phyloP scores from a whole-genome alignment of 2,113 vertebrate species.

The Tringa solitaria region DNA sequence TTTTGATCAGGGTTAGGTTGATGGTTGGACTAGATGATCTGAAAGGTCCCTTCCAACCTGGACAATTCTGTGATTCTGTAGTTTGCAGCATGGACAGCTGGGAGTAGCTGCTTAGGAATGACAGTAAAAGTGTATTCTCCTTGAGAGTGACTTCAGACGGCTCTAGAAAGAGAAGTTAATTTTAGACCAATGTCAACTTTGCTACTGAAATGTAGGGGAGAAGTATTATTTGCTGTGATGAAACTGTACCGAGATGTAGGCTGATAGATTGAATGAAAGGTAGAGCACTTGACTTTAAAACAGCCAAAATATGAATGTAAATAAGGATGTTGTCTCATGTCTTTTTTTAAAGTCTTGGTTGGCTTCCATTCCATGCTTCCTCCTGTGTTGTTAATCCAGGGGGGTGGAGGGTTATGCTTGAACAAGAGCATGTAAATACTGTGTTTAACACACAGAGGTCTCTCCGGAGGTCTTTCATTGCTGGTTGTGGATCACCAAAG shows the following conservation, averaged over 20 bases:
- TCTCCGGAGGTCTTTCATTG: not conserved
- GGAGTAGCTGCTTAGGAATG: not conserved
- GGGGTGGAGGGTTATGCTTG: not conserved
- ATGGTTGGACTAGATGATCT: too few species aligned
- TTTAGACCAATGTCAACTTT: not conserved
- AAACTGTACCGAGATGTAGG: not conserved
- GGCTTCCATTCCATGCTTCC: not conserved
- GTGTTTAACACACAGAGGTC: not conserved
- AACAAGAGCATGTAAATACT: not conserved
- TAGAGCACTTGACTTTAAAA: not conserved
- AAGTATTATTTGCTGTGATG: not conserved
- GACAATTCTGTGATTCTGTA: too few species aligned
- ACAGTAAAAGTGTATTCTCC: not conserved
- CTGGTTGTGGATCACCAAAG: not conserved
- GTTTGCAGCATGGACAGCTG: not conserved
- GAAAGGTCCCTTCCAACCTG: too few species aligned
- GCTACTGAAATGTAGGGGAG: not conserved
- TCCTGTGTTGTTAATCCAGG: not conserved
- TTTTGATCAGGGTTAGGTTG: too few species aligned
- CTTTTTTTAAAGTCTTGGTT: not conserved
- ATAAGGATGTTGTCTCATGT: not conserved
- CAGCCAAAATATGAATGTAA: not conserved
- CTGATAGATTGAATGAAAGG: not conserved
- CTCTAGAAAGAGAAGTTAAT: not conserved
- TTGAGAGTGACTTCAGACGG: not conserved